These are phyloP conservation scores for Hirtodrosophila confusa DNA, from an alignment of 2,888 invertebrate genomes.

Conservation along the genomic window DNA sequence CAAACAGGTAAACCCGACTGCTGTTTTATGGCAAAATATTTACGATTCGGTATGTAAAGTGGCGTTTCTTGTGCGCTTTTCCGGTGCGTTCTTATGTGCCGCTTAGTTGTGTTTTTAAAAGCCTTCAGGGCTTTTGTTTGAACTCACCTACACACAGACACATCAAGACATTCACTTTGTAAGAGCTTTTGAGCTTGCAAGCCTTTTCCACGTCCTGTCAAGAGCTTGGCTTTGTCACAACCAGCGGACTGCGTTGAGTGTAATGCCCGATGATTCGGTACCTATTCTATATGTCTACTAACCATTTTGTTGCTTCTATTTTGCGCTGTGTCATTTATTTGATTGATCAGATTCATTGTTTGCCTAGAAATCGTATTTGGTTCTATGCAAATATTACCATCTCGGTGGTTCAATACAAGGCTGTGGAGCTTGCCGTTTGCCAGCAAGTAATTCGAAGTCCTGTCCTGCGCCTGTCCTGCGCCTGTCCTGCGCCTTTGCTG, in stretches of 20 bases:
- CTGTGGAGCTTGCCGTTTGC: slow-evolving; percentile 14
- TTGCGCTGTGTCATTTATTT: slow-evolving; percentile 41
- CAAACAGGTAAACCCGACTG: slow-evolving; percentile 48
- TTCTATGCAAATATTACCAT: slow-evolving; percentile 31
- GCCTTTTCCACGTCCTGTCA: slow-evolving; percentile 62
- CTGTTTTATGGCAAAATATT: slow-evolving; percentile 74
- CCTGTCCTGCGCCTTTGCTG: slow-evolving; percentile 6
- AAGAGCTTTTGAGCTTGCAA: slow-evolving; percentile 44
- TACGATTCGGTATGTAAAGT: slow-evolving; percentile 75
- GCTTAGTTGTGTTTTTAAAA: slow-evolving; percentile 57
- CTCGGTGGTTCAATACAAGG: slow-evolving; percentile 5
- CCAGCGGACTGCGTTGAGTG: slow-evolving; percentile 26
- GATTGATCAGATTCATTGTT: slow-evolving; percentile 56
- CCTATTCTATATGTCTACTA: slow-evolving; percentile 30
- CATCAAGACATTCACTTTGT: slow-evolving; percentile 25
- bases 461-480: slow-evolving; percentile 13
- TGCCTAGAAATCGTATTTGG: slow-evolving; percentile 48
- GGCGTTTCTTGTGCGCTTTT: slow-evolving; percentile 73
- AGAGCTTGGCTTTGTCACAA: slow-evolving; percentile 55
- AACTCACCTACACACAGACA: slow-evolving; percentile 17
- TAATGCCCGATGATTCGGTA: slow-evolving; percentile 47
- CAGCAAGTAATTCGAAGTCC: slow-evolving; percentile 18
- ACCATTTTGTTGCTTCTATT: slow-evolving; percentile 31
- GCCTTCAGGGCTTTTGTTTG: slow-evolving; percentile 51
- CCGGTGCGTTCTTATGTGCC: slow-evolving; percentile 47